phyloP scores from a whole-genome alignment of 2,888 invertebrate genomes.

The Noctua fimbriata region DNA sequence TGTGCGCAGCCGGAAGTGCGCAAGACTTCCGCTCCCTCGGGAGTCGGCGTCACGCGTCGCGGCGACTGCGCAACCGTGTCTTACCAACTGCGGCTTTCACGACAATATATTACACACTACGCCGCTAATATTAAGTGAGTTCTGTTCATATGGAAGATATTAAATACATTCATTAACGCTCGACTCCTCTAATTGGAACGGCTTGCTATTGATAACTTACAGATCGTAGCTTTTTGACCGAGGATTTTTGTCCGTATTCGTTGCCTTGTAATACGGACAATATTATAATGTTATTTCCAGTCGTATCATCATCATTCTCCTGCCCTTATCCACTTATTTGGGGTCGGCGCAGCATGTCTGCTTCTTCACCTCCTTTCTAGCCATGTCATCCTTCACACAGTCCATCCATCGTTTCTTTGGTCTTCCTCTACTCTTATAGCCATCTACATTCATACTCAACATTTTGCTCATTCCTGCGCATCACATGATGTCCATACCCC shows the following conservation, averaged over 20 bases:
- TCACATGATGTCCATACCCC: no score
- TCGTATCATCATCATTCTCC: no score
- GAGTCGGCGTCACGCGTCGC: slow-evolving; percentile 84
- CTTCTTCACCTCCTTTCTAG: no score
- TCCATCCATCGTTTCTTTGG: no score
- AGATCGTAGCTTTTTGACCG: slow-evolving; percentile 7
- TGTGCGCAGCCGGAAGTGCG: slow-evolving; percentile 84
- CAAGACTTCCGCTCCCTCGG: slow-evolving; percentile 90
- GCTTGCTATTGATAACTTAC: slow-evolving; percentile 28
- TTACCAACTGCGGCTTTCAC: slow-evolving; percentile 79
- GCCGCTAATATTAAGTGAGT: slow-evolving; percentile 54
- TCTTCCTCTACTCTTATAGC: no score
- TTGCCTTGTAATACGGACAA: neutral
- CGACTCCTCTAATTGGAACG: slow-evolving; percentile 18
- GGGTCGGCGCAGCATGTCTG: no score
- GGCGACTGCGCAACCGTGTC: slow-evolving; percentile 77
- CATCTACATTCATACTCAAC: no score
- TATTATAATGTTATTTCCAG: neutral
- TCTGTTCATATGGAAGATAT: slow-evolving; percentile 31
- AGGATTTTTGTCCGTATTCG: neutral
- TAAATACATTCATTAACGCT: slow-evolving; percentile 7
- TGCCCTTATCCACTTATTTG: no score
- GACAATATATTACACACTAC: slow-evolving; percentile 61
- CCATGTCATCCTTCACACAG: no score
- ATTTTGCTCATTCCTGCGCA: no score